phyloP scores from a whole-genome alignment of 2,888 invertebrate species.

The Trypoxylon attenuatum region DNA sequence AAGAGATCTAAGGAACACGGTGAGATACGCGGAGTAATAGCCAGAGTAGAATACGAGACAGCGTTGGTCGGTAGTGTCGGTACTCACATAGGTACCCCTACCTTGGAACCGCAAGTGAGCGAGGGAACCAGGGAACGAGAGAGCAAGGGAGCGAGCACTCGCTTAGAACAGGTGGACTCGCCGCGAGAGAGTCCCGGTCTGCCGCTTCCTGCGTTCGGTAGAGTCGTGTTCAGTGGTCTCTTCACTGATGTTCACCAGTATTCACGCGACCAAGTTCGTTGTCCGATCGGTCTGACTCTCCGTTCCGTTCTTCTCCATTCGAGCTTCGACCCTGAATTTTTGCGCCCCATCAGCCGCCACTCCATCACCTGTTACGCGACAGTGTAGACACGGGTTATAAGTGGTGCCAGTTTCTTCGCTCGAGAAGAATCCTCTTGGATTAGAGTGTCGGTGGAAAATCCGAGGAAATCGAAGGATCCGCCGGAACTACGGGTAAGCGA shows the following conservation, averaged over 20 bases:
- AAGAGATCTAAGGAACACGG: background rate
- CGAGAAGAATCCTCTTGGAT: background rate
- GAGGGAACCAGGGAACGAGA: background rate
- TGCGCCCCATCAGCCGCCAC: too few relatives aligned
- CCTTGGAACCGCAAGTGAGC: conserved; percentile 15
- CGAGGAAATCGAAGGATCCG: background rate
- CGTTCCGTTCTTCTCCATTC: conserved; percentile 14
- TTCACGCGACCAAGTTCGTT: conserved; percentile 68
- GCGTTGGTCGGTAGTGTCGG: conserved; percentile 18
- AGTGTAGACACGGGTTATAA: too few relatives aligned
- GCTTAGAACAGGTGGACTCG: conserved; percentile 51
- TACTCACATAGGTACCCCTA: conserved; percentile 47
- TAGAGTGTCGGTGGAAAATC: background rate
- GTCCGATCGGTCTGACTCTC: conserved; percentile 56
- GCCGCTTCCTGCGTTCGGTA: conserved; percentile 53
- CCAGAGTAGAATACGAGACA: conserved; percentile 5
- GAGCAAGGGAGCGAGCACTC: conserved; percentile 39
- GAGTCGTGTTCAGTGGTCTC: too few relatives aligned
- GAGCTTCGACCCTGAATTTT: background rate
- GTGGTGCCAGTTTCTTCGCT: background rate
- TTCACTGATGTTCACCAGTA: too few relatives aligned
- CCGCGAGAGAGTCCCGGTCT: conserved; percentile 54
- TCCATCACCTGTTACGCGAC: too few relatives aligned
- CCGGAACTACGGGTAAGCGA: background rate
- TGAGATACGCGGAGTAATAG: conserved; percentile 19